Evolutionary conservation across 2,888 invertebrate species (phyloP), one percentile per base, ranked within the genome.

Genomic region (Caenorhabditis parvicauda): DNA sequence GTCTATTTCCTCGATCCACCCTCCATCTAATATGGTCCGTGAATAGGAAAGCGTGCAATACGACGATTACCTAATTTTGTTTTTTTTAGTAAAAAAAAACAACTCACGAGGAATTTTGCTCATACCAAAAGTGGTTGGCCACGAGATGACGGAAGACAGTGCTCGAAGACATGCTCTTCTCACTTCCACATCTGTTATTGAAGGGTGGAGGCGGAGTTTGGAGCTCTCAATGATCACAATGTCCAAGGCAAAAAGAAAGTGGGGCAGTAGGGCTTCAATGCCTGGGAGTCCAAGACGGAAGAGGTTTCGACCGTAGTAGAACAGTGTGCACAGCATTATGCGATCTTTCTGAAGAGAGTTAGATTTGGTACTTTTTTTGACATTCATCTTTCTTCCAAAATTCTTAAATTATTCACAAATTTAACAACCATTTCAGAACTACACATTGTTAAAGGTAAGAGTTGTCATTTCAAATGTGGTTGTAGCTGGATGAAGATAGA

Each of bases 101-200:
- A n/a, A n/a, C n/a, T n/a, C n/a, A 71, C 70, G 72, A 7, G 72
- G 67, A 27, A 72, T 72, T 41, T 62, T 62, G 47, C 61, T 61
- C 61, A 68, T 66, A 32, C 87, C 90, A 82, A 92, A 95, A 84
- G 96, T 94, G 56, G 94, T 86, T 0, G 98, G 96, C 77, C 96
- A 86, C 19, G 91, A 89, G 62, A 96, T 86, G 83, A 96, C 87
- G 1, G 95, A 95, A 68, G 94, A 83, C 22, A 98, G 85, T 50
- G 94, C 86, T 78, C 93, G 90, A 62, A 94, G 92, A 28, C 93
- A 91, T 1, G 95, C 91, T 74, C 91, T 88, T 62, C 96, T 86
- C 58, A 98, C 84, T 78, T 85, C 84, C n/a, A 83, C 80, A 52
- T 78, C 72, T 14, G 70, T 61, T 39, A 80, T 74, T n/a, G 78